phyloP scores from a whole-genome alignment of 2,113 vertebrate species.

The Malurus cyaneus region DNA sequence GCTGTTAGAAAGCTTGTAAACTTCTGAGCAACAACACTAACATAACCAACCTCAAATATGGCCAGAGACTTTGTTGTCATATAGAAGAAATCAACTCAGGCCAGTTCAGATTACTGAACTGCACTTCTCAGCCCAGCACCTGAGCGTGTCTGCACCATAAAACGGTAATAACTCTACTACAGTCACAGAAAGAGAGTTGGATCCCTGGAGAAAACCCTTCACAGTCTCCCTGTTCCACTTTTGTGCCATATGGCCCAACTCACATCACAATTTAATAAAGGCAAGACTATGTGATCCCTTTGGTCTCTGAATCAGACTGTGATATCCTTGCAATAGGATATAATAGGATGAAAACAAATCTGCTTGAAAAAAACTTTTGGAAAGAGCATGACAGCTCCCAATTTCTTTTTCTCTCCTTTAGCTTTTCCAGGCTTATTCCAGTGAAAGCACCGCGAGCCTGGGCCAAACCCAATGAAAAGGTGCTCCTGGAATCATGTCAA shows the following conservation, averaged over 20 bases:
- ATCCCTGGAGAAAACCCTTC: slow-evolving; percentile 3
- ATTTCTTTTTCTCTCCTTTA: slow-evolving; percentile 2
- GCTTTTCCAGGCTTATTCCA: not conserved
- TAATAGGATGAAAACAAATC: slow-evolving; percentile 36
- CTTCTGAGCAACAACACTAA: not conserved
- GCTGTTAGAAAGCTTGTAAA: slow-evolving; percentile 41
- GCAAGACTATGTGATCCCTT: not conserved
- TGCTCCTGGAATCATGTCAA: not conserved
- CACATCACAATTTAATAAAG: slow-evolving; percentile 13
- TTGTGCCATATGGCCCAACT: slow-evolving; percentile 33
- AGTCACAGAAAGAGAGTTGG: not conserved
- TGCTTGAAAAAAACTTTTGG: slow-evolving; percentile 11
- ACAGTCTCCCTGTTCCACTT: not conserved
- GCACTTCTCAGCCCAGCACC: not conserved
- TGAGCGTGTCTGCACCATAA: not conserved
- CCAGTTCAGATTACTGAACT: not conserved
- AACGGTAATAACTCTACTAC: not conserved
- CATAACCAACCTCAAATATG: not conserved
- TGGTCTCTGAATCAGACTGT: not conserved
- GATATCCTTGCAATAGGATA: slow-evolving; percentile 19
- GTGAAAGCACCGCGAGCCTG: not conserved
- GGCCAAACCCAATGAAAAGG: not conserved
- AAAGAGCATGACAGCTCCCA: not conserved
- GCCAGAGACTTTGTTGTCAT: not conserved
- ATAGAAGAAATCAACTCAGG: not conserved